Percentiles rank a stretch among this genome's conserved stretches.
Conservation (phyloP, 2,113 vertebrate genomes). For the Castor canadensis region DNA sequence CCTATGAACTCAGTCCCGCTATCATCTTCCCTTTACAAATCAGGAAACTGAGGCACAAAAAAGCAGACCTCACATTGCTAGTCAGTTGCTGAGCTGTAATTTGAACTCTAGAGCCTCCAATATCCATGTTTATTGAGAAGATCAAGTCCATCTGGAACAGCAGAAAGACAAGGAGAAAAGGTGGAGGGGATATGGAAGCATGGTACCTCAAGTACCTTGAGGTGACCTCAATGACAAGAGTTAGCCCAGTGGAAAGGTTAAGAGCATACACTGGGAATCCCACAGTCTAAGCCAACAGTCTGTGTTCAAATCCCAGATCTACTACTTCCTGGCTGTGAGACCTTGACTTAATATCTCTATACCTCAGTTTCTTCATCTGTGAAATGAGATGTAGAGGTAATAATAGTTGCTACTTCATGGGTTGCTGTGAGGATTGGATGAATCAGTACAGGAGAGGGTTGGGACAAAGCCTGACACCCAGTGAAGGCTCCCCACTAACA, state of each 20-base stretch:
- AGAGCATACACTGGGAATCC: not conserved
- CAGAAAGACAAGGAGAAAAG: not conserved
- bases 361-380: not conserved
- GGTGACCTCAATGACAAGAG: not conserved
- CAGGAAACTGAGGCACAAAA: conserved; percentile 25
- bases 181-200: not conserved
- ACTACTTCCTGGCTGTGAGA: not conserved
- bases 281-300: not conserved
- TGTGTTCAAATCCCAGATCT: not conserved
- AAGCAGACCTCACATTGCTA: not conserved
- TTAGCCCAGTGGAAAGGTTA: not conserved
- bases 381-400: not conserved
- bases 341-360: not conserved
- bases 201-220: not conserved
- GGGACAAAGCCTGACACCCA: not conserved
- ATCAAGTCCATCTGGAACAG: not conserved
- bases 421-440: not conserved
- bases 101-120: not conserved
- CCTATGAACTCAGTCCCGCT: not conserved
- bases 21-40: not conserved
- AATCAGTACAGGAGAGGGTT: not conserved
- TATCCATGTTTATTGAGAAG: not conserved
- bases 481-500: not conserved
- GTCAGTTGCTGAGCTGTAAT: not conserved
- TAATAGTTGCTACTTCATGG: not conserved